phyloP scores from a whole-genome alignment of 2,797 vertebrate species.

The Pogonophryne albipinna region DNA sequence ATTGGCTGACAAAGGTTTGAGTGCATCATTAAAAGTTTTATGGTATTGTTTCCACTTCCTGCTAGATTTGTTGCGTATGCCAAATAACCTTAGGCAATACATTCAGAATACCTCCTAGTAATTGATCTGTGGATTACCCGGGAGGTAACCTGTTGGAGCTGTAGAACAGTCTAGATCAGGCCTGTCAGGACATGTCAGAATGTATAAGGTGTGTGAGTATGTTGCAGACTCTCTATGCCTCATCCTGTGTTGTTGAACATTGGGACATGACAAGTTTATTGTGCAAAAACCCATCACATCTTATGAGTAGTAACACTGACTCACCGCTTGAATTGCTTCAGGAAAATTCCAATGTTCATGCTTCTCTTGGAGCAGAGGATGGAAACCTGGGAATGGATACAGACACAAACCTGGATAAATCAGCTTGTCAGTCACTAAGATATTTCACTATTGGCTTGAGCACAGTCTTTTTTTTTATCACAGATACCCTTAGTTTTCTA shows the following conservation, averaged over 20 bases:
- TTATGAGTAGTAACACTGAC: constrained; percentile 50
- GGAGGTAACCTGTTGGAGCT: constrained; percentile 52
- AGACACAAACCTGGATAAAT: constrained; percentile 45
- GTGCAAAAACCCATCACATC: constrained; percentile 47
- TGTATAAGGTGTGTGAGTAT: constrained; percentile 1
- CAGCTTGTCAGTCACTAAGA: constrained; percentile 44
- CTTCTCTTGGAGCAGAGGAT: constrained; percentile 87
- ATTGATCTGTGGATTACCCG: background rate
- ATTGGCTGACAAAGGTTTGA: background rate
- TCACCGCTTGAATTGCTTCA: constrained; percentile 91
- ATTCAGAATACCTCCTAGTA: constrained; percentile 38
- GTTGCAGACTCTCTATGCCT: constrained; percentile 23
- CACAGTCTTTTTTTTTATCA: constrained; percentile 32
- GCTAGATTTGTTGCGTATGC: constrained; percentile 5
- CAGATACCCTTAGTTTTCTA: constrained; percentile 33
- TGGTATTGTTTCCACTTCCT: constrained; percentile 21
- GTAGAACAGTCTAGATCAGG: constrained; percentile 29
- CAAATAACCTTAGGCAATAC: constrained; percentile 37
- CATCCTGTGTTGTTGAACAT: constrained; percentile 25
- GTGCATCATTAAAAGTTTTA: background rate
- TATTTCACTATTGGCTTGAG: constrained; percentile 35
- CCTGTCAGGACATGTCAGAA: constrained; percentile 63
- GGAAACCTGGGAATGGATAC: constrained; percentile 74
- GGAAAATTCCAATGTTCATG: constrained; percentile 90
- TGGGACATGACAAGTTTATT: constrained; percentile 3